Conservation (phyloP, 1,140 invertebrate species). For the Cotesia vestalis region DNA sequence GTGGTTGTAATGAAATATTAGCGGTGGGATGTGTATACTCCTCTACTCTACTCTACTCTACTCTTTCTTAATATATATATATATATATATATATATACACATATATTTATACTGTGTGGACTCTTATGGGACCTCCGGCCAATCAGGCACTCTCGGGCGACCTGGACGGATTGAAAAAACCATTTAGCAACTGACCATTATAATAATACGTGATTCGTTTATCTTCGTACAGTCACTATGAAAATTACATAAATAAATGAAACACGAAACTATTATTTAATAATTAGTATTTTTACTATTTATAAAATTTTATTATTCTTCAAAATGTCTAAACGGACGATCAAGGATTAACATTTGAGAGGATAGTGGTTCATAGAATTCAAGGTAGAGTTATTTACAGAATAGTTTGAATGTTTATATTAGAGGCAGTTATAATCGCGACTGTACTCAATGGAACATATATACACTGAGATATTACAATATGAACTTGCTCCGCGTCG, state of each 20-base stretch:
- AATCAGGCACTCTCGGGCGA: slow-evolving; percentile 34
- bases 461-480: slow-evolving; percentile 60
- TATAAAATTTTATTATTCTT: too few relatives aligned
- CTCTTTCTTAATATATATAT: not conserved
- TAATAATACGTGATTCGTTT: slow-evolving; percentile 68
- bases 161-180: slow-evolving; percentile 63
- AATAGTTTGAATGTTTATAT: not conserved
- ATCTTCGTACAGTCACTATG: slow-evolving; percentile 55
- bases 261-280: too few relatives aligned
- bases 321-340: too few relatives aligned
- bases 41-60: slow-evolving; percentile 1
- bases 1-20: slow-evolving; percentile 64
- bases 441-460: slow-evolving; percentile 40
- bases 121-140: slow-evolving; percentile 25
- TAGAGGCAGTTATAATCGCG: not conserved
- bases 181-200: slow-evolving; percentile 68
- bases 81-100: slow-evolving; percentile 1
- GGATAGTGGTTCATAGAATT: too few relatives aligned
- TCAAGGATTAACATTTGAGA: too few relatives aligned
- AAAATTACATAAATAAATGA: slow-evolving; percentile 11
- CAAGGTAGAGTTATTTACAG: not conserved
- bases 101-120: slow-evolving; percentile 5
- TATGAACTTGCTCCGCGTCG: slow-evolving; percentile 62
- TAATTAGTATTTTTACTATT: too few relatives aligned
- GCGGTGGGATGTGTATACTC: slow-evolving; percentile 46